Evolutionary conservation across 2,113 vertebrate species (phyloP).

Genomic region (Hymenochirus boettgeri): DNA sequence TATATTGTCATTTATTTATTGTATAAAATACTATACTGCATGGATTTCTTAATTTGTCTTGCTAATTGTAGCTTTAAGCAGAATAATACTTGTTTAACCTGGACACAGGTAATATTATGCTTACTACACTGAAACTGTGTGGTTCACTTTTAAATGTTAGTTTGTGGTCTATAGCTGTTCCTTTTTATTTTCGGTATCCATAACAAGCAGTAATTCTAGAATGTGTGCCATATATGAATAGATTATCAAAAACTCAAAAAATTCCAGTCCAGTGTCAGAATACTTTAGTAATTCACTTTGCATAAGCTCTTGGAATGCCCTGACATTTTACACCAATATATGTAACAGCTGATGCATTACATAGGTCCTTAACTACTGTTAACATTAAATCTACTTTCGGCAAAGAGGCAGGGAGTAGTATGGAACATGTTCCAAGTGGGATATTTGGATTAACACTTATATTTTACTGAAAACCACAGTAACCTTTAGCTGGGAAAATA

Average conservation of each 20-base stretch:
- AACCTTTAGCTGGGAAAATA: not conserved
- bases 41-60: too few species aligned
- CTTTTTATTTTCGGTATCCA: not conserved
- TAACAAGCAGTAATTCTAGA: not conserved
- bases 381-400: too few species aligned
- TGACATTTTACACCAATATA: not conserved
- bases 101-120: too few species aligned
- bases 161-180: too few species aligned
- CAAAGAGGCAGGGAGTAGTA: not conserved
- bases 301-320: not conserved
- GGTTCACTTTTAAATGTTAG: too few species aligned
- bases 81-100: too few species aligned
- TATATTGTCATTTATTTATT: too few species aligned
- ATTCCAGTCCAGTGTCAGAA: conserved; percentile 42
- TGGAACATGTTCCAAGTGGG: not conserved
- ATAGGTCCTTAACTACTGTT: not conserved
- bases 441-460: not conserved
- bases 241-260: conserved; percentile 17
- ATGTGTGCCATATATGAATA: not conserved
- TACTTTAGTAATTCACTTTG: conserved; percentile 14
- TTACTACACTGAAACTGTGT: too few species aligned
- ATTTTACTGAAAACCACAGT: not conserved
- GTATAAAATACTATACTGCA: too few species aligned
- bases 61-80: too few species aligned
- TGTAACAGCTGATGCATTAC: not conserved